Evolutionary conservation across 2,888 invertebrate species (phyloP).

Genomic region (Anaspis maculata): DNA sequence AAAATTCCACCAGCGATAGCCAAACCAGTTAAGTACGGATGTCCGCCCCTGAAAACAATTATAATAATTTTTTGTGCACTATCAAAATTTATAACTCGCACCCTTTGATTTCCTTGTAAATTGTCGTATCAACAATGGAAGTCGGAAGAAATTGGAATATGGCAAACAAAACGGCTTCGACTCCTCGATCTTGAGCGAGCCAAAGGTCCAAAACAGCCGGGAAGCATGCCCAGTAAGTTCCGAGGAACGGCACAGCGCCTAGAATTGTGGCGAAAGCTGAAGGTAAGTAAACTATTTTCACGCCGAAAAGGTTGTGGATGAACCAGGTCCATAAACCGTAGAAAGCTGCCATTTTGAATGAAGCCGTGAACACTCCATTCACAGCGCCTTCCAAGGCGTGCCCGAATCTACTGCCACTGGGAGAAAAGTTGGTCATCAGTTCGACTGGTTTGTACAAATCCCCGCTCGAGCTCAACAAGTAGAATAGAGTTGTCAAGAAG

Average conservation of each 20-base stretch:
- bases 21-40: conserved; percentile 93
- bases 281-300: conserved; percentile 91
- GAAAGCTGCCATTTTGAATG: conserved; percentile 93
- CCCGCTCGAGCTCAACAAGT: conserved; percentile 80
- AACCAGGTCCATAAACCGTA: conserved; percentile 99
- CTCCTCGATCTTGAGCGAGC: conserved; percentile 79
- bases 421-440: conserved; percentile 72
- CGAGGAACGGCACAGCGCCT: conserved; percentile 92
- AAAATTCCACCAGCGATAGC: conserved; percentile 98
- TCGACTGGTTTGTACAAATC: conserved; percentile 90
- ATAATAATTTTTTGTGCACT: conserved; percentile 3
- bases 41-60: conserved; percentile 51
- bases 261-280: conserved; percentile 86
- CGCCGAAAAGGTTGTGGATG: conserved; percentile 89
- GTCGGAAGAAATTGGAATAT: conserved; percentile 83
- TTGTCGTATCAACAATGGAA: conserved; percentile 87
- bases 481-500: conserved; percentile 94
- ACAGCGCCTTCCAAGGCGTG: conserved; percentile 79
- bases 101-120: conserved; percentile 97
- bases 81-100: conserved; percentile 40
- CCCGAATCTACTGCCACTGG: conserved; percentile 70
- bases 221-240: conserved; percentile 90
- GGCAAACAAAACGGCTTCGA: conserved; percentile 73
- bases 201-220: conserved; percentile 93
- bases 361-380: conserved; percentile 91